Base-by-base conservation (phyloP, 92 coral and sea anemone species). In the Phymanthus crucifer region DNA sequence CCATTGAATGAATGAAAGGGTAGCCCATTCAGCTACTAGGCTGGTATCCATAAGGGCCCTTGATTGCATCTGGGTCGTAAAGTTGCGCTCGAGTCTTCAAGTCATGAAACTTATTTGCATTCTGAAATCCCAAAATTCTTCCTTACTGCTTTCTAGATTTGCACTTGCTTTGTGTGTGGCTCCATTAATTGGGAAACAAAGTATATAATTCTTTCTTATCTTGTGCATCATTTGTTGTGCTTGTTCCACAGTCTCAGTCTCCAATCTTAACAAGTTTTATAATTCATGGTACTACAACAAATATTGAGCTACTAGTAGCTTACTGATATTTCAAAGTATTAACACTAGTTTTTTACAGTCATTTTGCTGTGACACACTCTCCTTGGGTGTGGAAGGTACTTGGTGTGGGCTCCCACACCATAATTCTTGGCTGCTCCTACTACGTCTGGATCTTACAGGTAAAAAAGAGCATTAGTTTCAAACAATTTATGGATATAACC, bases 391-490 rank as follows among this genome's bases (percentile, higher is more conserved):
- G 97, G 97, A 90, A 91, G 57, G 52, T 82, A 3, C 83, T 92
- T 19, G 97, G 97, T 4, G 66, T 70, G 33, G 77, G 88, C 10
- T 45, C 88, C 1, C 94, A 92, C 78, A 93, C 90, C 83, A 75
- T 92, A 32, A 47, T 88, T 1, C 86, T 90, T 76, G 97, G 97
- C 40, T 84, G 91, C 26, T 90, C 94, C 31, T 85, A 80, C 61
- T 87, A 83, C 61, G 77, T 90, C 10, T 92, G 97, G 97, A 88
- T 90, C 54, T 87, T 84, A 52, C 97, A 92, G 94, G 97, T 92
- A 76, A 65, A 71, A 36, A n/a, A 6, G 57, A n/a, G n/a, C n/a
- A n/a, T n/a, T n/a, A n/a, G n/a, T n/a, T n/a, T n/a, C n/a, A n/a
- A n/a, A n/a, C n/a, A n/a, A n/a, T n/a, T n/a, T n/a, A n/a, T n/a